phyloP scores from a whole-genome alignment of 2,113 vertebrate species.

The Todiramphus saurophagus region DNA sequence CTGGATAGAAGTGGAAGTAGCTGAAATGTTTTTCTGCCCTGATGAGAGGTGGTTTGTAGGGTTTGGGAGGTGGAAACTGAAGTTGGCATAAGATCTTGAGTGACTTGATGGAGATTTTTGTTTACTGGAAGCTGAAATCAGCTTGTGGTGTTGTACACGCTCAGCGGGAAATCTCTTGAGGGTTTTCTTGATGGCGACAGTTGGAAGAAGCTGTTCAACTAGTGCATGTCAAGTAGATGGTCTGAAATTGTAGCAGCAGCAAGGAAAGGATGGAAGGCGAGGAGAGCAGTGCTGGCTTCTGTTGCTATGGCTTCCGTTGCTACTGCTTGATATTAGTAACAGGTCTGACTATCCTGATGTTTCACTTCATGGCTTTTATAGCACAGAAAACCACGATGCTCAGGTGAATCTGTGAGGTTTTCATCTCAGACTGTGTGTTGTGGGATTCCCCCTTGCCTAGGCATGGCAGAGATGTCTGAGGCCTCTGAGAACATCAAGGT shows the following conservation, averaged over 20 bases:
- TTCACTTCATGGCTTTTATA: neutral
- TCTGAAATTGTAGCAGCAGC: neutral
- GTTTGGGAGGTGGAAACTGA: neutral
- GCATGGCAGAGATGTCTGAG: neutral
- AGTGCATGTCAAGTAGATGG: neutral
- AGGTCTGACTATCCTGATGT: neutral
- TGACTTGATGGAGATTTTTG: neutral
- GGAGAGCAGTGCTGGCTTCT: neutral
- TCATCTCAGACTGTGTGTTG: rapidly evolving
- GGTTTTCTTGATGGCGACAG: neutral
- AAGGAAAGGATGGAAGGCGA: neutral
- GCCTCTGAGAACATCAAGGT: rapidly evolving
- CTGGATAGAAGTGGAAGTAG: neutral
- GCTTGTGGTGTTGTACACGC: rapidly evolving
- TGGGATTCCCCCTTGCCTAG: neutral
- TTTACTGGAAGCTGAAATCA: neutral
- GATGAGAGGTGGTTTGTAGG: neutral
- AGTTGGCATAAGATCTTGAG: neutral
- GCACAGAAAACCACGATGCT: neutral
- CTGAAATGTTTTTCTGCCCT: neutral
- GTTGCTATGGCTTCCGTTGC: neutral
- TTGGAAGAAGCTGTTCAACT: neutral
- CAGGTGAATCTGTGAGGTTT: neutral
- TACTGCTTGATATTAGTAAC: neutral
- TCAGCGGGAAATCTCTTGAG: neutral